Percentiles rank a stretch among this genome's conserved stretches.
phyloP scores from a whole-genome alignment of 92 coral and sea anemone genomes.

The Porites evermanni region DNA sequence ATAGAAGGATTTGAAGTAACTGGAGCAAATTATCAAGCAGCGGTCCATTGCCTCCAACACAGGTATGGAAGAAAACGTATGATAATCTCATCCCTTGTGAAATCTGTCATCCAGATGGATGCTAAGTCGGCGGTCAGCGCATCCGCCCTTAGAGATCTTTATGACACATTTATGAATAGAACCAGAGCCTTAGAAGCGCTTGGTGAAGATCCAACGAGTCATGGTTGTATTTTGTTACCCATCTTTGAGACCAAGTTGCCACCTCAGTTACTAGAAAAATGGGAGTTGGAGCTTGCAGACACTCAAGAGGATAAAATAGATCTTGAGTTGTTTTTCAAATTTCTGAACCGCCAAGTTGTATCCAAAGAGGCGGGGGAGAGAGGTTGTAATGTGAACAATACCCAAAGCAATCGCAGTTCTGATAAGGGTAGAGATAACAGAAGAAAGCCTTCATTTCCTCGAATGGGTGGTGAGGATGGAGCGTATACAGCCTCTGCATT shows the following conservation, averaged over 20 bases:
- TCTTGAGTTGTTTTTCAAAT: slow-evolving; percentile 51
- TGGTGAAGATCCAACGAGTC: slow-evolving; percentile 44
- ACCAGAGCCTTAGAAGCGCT: slow-evolving; percentile 49
- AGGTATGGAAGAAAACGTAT: slow-evolving; percentile 34
- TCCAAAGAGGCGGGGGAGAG: slow-evolving; percentile 57
- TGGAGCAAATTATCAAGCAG: slow-evolving; percentile 50
- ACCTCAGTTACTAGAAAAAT: slow-evolving; percentile 33
- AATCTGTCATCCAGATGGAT: slow-evolving; percentile 32
- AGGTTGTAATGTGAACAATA: slow-evolving; percentile 11
- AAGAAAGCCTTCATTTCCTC: too few species aligned
- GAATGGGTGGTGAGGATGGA: too few species aligned
- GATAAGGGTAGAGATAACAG: too few species aligned
- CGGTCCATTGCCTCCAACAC: slow-evolving; percentile 54
- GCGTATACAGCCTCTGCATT: too few species aligned
- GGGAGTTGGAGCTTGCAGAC: slow-evolving; percentile 62
- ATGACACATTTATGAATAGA: slow-evolving; percentile 48
- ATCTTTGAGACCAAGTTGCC: slow-evolving; percentile 52
- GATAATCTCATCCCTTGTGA: slow-evolving; percentile 36
- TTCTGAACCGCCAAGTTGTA: slow-evolving; percentile 50
- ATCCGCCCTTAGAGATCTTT: slow-evolving; percentile 42
- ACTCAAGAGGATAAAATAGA: slow-evolving; percentile 48
- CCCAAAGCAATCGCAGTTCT: slow-evolving; percentile 11
- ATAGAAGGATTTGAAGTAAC: slow-evolving; percentile 46
- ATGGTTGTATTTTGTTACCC: slow-evolving; percentile 53
- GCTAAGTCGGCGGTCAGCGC: slow-evolving; percentile 12